Evolutionary conservation across 2,113 vertebrate species (phyloP), one percentile per base, ranked within the genome.

Genomic region (Emydocephalus ijimae): DNA sequence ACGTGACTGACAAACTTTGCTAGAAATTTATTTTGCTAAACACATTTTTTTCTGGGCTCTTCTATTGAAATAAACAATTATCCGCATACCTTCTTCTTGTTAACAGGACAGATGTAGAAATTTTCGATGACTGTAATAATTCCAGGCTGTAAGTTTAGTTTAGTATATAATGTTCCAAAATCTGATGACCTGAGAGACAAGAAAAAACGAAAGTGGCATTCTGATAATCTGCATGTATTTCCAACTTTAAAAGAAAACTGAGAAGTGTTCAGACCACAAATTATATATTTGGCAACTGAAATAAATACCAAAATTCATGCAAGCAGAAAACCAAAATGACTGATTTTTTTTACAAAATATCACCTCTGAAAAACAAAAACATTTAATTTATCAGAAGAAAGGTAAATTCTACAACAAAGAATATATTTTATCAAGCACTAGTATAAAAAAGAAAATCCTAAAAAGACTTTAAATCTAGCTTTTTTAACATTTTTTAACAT

Each of bases 71-170:
- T 61, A 48, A 20, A 91, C 85, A 21, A 90, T 85, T 20, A 2
- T 3, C 26, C 89, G 91, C 98, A 1, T 97, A 99, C 99, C 99
- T 99, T 99, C 94, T 98, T 99, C 97, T 99, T 99, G 96, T 99
- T 99, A 92, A 98, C 98, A 0, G 99, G 99, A 93, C 99, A 99
- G 95, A 99, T 99, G 97, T 98, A 99, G 98, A 99, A 99, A 96
- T 98, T 99, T 96, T 99, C 99, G 56, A 99, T 98, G 92, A 99
- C 98, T 0, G 99, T 98, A 93, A 98, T 97, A 61, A 98, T 98
- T 5, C 99, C 99, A 0, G 99, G 98, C 97, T 99, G 98, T 52
- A 99, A 97, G 95, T 98, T 99, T 94, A 99, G 96, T 95, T 99
- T 99, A 90, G 97, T 98, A 96, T 99, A 99, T 88, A 99, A 98